Evolutionary conservation across 2,888 invertebrate species (phyloP).

Genomic region (Drosophila lutescens): DNA sequence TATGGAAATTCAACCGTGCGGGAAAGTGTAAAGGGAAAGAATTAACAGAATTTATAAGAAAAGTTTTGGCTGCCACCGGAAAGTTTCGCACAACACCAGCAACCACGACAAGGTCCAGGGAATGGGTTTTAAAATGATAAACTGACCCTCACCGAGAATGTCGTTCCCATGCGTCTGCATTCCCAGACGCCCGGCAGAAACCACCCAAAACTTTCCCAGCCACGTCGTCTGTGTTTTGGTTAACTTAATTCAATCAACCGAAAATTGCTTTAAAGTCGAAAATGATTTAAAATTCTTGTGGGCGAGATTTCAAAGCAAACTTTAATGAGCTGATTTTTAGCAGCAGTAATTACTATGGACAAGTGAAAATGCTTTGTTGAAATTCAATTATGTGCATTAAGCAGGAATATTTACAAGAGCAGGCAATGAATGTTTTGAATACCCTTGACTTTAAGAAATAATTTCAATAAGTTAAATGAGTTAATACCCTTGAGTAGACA

Average conservation of each 20-base stretch:
- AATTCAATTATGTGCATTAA: slow-evolving; percentile 39
- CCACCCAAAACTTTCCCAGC: slow-evolving; percentile 55
- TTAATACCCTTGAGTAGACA: too few relatives aligned
- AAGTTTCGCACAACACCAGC: slow-evolving; percentile 21
- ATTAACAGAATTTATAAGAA: slow-evolving; percentile 45
- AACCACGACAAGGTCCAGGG: slow-evolving; percentile 22
- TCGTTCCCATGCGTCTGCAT: slow-evolving; percentile 50
- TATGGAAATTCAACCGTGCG: slow-evolving; percentile 19
- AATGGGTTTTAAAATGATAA: slow-evolving; percentile 35
- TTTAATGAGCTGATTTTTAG: slow-evolving; percentile 40
- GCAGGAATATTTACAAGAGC: too few relatives aligned
- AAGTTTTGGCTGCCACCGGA: slow-evolving; percentile 32
- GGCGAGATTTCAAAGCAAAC: slow-evolving; percentile 37
- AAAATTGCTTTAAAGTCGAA: slow-evolving; percentile 32
- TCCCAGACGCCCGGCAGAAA: slow-evolving; percentile 51
- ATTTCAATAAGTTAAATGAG: not conserved
- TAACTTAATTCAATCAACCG: slow-evolving; percentile 38
- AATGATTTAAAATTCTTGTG: slow-evolving; percentile 38
- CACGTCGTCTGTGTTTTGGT: slow-evolving; percentile 37
- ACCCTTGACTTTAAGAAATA: not conserved
- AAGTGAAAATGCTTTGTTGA: slow-evolving; percentile 17
- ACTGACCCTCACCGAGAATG: slow-evolving; percentile 34
- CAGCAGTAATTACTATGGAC: slow-evolving; percentile 34
- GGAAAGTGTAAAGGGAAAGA: slow-evolving; percentile 24
- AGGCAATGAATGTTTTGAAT: too few relatives aligned